Percentiles rank a stretch among this genome's conserved stretches.
These are phyloP conservation scores for Linurgus olivaceus DNA, from an alignment of 2,797 vertebrate species.

Conservation along the genomic window DNA sequence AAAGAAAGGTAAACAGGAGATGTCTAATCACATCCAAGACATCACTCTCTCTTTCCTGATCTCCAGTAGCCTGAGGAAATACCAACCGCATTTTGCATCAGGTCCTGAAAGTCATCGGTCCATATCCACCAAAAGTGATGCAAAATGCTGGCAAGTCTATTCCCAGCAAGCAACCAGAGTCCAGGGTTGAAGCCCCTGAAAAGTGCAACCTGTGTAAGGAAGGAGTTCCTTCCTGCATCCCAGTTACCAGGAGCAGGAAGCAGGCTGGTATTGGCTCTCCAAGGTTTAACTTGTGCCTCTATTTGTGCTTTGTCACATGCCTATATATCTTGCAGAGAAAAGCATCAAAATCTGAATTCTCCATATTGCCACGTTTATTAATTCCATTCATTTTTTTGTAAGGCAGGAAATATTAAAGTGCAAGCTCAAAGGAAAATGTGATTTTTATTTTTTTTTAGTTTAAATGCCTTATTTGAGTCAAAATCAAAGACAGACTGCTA, in stretches of 20 bases:
- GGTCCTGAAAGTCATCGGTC: neutral
- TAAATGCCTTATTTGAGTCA: neutral
- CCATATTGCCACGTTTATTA: neutral
- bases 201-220: neutral
- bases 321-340: neutral
- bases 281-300: neutral
- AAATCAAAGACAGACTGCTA: neutral
- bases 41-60: neutral
- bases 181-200: neutral
- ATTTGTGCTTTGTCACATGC: neutral
- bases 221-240: neutral
- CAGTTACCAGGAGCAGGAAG: neutral
- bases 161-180: neutral
- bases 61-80: neutral
- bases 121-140: neutral
- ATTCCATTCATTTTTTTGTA: neutral
- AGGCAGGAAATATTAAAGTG: neutral
- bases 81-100: neutral
- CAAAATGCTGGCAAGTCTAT: neutral
- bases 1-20: conserved; percentile 11
- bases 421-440: neutral
- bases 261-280: neutral
- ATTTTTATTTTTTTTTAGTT: neutral
- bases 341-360: neutral
- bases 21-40: neutral